A percentile compares a stretch with the other conserved stretches of the same genome.
phyloP scores from a whole-genome alignment of 2,113 vertebrate genomes.

The Corapipo altera region DNA sequence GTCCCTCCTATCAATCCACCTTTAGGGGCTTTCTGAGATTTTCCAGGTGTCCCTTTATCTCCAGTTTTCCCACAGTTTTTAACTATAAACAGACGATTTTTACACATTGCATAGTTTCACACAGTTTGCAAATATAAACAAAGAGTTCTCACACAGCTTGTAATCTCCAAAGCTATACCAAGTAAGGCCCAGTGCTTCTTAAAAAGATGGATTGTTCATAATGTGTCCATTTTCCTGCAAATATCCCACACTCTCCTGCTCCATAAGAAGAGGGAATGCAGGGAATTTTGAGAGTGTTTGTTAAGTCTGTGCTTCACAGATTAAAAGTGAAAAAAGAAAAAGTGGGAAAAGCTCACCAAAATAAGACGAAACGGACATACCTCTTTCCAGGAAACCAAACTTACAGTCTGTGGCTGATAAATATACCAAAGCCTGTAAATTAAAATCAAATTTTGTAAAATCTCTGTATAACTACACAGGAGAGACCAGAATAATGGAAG shows the following conservation, averaged over 20 bases:
- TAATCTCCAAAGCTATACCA: no score
- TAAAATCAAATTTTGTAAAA: neutral
- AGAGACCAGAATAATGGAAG: neutral
- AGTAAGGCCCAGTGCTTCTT: no score
- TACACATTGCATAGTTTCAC: no score
- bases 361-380: neutral
- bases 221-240: no score
- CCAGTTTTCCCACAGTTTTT: no score
- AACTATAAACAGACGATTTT: no score
- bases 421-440: neutral
- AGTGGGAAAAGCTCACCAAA: accelerated
- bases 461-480: neutral
- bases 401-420: neutral
- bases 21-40: no score
- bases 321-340: neutral
- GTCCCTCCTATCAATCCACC: no score
- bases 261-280: neutral
- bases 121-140: no score
- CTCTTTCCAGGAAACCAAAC: neutral
- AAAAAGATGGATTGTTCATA: no score
- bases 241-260: neutral
- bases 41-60: no score
- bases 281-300: neutral
- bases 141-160: no score
- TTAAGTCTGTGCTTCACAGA: neutral